Conservation (phyloP, 1,140 invertebrate genomes). For the Cyclina sinensis region DNA sequence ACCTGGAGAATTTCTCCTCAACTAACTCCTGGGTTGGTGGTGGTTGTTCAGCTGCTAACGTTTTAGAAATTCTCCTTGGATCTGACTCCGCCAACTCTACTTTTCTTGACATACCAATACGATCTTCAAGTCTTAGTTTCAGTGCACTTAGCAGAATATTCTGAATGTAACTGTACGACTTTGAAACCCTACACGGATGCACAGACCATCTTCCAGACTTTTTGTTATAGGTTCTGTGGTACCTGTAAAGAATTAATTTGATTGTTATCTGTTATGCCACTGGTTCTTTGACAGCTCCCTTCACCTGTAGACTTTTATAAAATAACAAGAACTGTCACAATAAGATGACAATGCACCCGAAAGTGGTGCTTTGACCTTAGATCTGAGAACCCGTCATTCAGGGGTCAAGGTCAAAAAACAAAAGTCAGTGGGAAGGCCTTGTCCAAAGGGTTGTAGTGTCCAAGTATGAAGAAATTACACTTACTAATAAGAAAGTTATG, state of each 20-base stretch:
- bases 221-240: slow-evolving; percentile 4
- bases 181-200: neutral
- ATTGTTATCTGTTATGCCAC: neutral
- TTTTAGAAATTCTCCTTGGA: neutral
- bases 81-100: neutral
- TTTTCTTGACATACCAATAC: neutral
- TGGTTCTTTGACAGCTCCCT: neutral
- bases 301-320: neutral
- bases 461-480: no score
- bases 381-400: no score
- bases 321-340: neutral
- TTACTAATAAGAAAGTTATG: no score
- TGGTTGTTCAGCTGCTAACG: neutral
- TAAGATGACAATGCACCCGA: no score
- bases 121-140: neutral
- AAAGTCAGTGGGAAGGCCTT: no score
- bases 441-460: no score
- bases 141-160: neutral
- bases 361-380: no score
- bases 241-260: neutral
- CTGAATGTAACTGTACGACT: neutral
- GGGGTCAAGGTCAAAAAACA: no score
- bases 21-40: neutral
- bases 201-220: slow-evolving; percentile 28
- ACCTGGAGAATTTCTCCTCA: neutral